Conservation (phyloP, 1,140 invertebrate genomes). For the Zeugodacus cucurbitae region DNA sequence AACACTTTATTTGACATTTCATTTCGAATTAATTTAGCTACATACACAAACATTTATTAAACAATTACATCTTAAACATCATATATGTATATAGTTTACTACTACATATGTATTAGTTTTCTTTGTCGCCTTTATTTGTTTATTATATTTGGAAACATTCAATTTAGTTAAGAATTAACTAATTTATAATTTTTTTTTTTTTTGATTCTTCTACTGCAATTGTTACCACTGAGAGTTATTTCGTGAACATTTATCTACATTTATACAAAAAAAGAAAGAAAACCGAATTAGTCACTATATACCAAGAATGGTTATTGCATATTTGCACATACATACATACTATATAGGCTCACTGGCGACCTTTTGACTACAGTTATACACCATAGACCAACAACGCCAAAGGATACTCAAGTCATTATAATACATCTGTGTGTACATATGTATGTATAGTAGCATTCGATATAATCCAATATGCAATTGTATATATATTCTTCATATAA, state of each 20-base stretch:
- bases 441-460: neutral
- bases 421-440: neutral
- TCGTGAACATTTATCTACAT: conserved; percentile 22
- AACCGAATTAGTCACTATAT: neutral
- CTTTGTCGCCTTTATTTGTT: neutral
- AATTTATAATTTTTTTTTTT: neutral
- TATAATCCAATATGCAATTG: neutral
- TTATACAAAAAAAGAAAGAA: conserved; percentile 28
- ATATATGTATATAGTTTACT: conserved; percentile 22
- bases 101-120: neutral
- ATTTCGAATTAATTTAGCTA: conserved; percentile 34
- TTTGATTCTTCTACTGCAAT: neutral
- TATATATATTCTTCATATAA: neutral
- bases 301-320: neutral
- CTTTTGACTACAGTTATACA: neutral
- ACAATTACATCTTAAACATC: conserved; percentile 20
- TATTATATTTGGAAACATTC: neutral
- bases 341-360: neutral
- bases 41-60: conserved; percentile 40
- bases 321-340: neutral
- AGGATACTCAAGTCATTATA: neutral
- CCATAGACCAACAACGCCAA: neutral
- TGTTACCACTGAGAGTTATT: conserved; percentile 1
- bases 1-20: conserved; percentile 4
- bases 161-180: neutral